Conservation (phyloP, 2,113 vertebrate species). For the Dendrocopos noguchii region DNA sequence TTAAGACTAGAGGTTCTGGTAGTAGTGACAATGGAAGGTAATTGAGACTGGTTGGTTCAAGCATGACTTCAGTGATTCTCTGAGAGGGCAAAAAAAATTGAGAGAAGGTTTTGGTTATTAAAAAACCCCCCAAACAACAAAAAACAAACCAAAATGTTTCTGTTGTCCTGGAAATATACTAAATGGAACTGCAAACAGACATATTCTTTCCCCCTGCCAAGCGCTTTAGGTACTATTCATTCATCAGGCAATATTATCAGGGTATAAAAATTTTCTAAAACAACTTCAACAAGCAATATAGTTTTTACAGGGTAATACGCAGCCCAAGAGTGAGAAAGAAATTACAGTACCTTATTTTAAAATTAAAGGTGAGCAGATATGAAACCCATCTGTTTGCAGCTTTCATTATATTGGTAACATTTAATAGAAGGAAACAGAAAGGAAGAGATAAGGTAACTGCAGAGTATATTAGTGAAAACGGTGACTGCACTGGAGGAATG, state of each 20-base stretch:
- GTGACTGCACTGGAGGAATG: neutral
- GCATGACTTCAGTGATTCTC: neutral
- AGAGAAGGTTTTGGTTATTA: neutral
- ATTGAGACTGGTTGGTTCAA: neutral
- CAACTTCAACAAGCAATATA: conserved; percentile 5
- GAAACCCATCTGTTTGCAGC: neutral
- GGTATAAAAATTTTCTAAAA: conserved; percentile 22
- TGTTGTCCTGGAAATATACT: neutral
- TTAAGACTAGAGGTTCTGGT: neutral
- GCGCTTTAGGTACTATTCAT: neutral
- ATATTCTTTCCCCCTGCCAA: neutral
- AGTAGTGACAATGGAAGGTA: neutral
- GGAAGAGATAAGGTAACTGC: neutral
- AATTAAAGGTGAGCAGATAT: conserved; percentile 44
- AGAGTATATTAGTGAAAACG: neutral
- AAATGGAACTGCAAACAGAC: neutral
- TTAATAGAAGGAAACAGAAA: neutral
- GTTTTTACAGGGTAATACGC: neutral
- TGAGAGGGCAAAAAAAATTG: neutral
- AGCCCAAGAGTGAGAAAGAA: neutral
- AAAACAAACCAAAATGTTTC: neutral
- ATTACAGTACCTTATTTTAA: conserved; percentile 10
- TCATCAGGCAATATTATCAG: conserved; percentile 13
- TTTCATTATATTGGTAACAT: conserved; percentile 11
- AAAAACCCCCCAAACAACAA: neutral